Evolutionary conservation across 2,797 vertebrate species (phyloP).

Genomic region (Aldrovandia affinis): DNA sequence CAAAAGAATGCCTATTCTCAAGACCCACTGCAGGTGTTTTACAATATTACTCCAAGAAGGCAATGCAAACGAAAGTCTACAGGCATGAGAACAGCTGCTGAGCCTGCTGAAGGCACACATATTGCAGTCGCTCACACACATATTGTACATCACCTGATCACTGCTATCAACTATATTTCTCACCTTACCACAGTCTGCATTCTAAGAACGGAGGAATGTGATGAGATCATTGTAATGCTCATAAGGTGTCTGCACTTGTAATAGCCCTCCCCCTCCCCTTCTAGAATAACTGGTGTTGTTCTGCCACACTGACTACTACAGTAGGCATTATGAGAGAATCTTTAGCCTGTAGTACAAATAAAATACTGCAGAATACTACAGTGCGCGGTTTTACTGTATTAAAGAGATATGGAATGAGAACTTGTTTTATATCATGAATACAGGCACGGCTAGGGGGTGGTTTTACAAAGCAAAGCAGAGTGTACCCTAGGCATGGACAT

Average conservation of each 20-base stretch:
- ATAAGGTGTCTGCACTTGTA: not conserved
- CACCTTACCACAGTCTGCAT: not conserved
- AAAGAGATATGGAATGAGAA: too few relatives aligned
- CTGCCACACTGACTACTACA: not conserved
- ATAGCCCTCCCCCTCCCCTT: not conserved
- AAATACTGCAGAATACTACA: not conserved
- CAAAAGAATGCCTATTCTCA: constrained; percentile 47
- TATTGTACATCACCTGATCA: not conserved
- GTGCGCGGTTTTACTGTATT: too few relatives aligned
- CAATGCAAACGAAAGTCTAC: constrained; percentile 57
- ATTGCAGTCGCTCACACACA: not conserved
- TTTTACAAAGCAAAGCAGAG: too few relatives aligned
- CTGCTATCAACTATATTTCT: not conserved
- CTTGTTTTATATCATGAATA: too few relatives aligned
- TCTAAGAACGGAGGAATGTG: not conserved
- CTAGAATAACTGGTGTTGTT: not conserved
- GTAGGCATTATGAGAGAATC: not conserved
- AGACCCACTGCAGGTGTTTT: constrained; percentile 55
- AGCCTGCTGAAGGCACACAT: not conserved
- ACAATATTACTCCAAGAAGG: constrained; percentile 53
- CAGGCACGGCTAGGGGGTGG: too few relatives aligned
- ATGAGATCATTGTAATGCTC: not conserved
- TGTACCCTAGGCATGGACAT: not conserved
- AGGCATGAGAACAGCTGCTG: constrained; percentile 48
- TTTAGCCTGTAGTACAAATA: not conserved